Conservation (phyloP, 2,797 vertebrate species). For the Pristis pectinata region DNA sequence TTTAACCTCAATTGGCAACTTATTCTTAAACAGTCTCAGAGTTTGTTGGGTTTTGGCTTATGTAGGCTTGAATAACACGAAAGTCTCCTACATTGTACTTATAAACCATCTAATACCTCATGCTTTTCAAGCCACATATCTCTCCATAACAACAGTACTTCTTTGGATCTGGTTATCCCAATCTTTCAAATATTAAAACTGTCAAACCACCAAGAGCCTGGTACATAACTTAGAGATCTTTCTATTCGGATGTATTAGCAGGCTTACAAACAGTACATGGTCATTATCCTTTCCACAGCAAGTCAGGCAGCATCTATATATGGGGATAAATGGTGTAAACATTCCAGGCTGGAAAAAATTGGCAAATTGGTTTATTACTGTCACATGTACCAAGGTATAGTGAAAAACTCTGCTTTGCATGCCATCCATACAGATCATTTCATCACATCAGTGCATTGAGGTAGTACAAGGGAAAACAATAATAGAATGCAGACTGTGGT, state of each 20-base stretch:
- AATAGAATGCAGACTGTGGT: too few relatives aligned
- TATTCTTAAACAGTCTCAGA: slow-evolving; percentile 40
- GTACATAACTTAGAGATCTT: not conserved
- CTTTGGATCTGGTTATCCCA: not conserved
- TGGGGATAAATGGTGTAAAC: too few relatives aligned
- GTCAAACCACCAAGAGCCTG: not conserved
- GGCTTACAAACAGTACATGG: not conserved
- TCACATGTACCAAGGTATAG: too few relatives aligned
- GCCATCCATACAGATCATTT: too few relatives aligned
- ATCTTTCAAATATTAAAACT: not conserved
- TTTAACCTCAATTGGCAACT: slow-evolving; percentile 42
- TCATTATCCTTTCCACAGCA: not conserved
- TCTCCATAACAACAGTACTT: not conserved
- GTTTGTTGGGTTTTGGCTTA: slow-evolving; percentile 40
- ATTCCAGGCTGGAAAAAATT: too few relatives aligned
- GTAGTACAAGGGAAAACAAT: too few relatives aligned
- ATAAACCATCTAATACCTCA: not conserved
- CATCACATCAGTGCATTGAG: too few relatives aligned
- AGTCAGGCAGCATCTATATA: too few relatives aligned
- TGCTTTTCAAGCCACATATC: not conserved
- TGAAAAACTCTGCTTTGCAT: too few relatives aligned
- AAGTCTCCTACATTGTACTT: slow-evolving; percentile 32
- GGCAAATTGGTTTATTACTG: too few relatives aligned
- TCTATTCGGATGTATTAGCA: not conserved
- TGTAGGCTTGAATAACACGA: slow-evolving; percentile 27